Evolutionary conservation across 2,113 vertebrate species (phyloP).

Genomic region (Pyxicephalus adspersus): DNA sequence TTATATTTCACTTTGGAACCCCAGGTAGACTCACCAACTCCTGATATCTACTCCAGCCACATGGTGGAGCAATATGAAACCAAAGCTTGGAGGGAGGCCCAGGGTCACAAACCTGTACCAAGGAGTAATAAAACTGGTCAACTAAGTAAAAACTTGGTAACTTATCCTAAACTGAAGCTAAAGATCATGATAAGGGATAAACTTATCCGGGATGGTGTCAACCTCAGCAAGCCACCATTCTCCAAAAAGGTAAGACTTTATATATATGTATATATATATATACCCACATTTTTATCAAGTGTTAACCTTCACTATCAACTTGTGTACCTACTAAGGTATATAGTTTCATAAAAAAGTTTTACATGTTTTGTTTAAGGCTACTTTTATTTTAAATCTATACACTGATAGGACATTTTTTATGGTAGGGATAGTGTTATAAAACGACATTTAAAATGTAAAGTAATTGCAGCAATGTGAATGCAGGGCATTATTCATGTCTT

Average conservation of each 20-base stretch:
- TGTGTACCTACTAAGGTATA: too few species aligned
- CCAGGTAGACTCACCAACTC: slow-evolving; percentile 61
- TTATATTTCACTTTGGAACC: slow-evolving; percentile 96
- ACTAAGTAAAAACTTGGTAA: slow-evolving; percentile 76
- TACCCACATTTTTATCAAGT: too few species aligned
- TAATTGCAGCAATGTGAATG: too few species aligned
- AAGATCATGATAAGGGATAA: slow-evolving; percentile 99
- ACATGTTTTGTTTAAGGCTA: too few species aligned
- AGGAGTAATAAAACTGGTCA: slow-evolving; percentile 72
- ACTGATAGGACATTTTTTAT: too few species aligned
- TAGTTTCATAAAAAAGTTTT: too few species aligned
- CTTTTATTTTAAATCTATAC: too few species aligned
- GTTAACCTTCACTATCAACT: too few species aligned
- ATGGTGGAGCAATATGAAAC: slow-evolving; percentile 75
- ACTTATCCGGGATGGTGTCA: slow-evolving; percentile 89
- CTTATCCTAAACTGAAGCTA: slow-evolving; percentile 90
- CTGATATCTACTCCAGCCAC: slow-evolving; percentile 74
- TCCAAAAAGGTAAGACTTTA: slow-evolving; percentile 88
- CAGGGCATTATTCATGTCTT: too few species aligned
- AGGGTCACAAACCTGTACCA: slow-evolving; percentile 64
- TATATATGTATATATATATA: not conserved
- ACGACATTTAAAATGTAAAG: too few species aligned
- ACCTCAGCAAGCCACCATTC: slow-evolving; percentile 87
- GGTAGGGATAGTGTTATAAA: too few species aligned
- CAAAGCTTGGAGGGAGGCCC: slow-evolving; percentile 73